Evolutionary conservation across 2,113 vertebrate species (phyloP).

Genomic region (Daubentonia madagascariensis): DNA sequence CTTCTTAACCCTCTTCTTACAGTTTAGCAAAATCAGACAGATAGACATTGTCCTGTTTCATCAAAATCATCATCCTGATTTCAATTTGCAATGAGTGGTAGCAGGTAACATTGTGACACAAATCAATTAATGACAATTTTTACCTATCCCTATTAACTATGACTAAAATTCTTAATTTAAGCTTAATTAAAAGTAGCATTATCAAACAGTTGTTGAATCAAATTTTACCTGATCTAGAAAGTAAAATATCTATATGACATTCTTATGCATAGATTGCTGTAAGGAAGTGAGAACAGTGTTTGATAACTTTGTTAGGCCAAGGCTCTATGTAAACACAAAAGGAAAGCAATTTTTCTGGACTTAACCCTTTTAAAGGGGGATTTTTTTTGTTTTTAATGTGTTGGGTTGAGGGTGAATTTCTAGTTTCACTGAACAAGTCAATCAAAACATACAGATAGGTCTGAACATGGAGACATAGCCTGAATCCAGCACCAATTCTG

Average conservation of each 20-base stretch:
- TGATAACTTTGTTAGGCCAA: not conserved
- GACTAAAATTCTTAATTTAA: conserved; percentile 25
- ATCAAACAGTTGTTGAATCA: not conserved
- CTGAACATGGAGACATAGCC: not conserved
- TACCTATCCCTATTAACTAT: not conserved
- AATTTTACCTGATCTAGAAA: not conserved
- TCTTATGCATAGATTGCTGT: not conserved
- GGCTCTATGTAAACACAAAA: not conserved
- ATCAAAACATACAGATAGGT: not conserved
- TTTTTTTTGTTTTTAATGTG: not conserved
- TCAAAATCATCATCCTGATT: too few relatives aligned
- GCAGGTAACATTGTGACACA: not conserved
- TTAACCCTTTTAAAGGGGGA: not conserved
- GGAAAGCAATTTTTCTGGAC: not conserved
- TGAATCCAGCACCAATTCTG: not conserved
- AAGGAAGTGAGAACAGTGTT: not conserved
- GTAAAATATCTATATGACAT: not conserved
- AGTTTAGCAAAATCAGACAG: conserved; percentile 1
- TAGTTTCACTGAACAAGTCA: not conserved
- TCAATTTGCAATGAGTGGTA: not conserved
- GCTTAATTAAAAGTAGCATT: not conserved
- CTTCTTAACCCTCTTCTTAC: not conserved
- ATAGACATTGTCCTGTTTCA: not conserved
- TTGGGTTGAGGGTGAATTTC: not conserved
- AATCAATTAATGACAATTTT: not conserved